Evolutionary conservation across 2,797 vertebrate genomes (phyloP), one percentile per base, ranked within the genome.

Genomic region (Alca torda): DNA sequence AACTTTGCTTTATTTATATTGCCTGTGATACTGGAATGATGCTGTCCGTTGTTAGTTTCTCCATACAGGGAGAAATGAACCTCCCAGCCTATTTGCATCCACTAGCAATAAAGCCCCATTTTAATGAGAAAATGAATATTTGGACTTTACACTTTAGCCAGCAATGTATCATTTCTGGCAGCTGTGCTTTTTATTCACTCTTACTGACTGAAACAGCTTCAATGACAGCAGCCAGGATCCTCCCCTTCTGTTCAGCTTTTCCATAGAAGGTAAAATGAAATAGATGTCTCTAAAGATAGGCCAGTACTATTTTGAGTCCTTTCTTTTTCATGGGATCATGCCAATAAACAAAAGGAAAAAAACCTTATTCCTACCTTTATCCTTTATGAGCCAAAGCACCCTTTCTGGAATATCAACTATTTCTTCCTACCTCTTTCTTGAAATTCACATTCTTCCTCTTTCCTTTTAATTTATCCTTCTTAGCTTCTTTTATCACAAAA

Each of bases 61-160:
- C 57, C 39, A 28, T 69, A 67, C 50, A 87, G 60, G 63, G 83
- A 85, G 46, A 80, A 90, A 84, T 93, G 50, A 70, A 45, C 80
- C 51, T 68, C 46, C 41, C 70, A 87, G 51, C 37, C 79, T 95
- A 72, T 96, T 94, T 92, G 45, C 60, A 91, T 76, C 79, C 54
- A 51, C 48, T 59, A 89, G 53, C 16, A 64, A 67, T 94, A 96
- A 97, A 94, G 50, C n/a, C 76, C 41, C 18, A 74, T 93, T 96
- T 98, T 97, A 97, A 97, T 97, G 87, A 95, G 87, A 97, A 97
- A 98, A 98, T 95, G 43, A 95, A 68, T 94, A 94, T 90, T 95
- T 97, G 94, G 78, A 81, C 76, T 95, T 94, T 81, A 64, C 63
- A 79, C 84, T 97, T 97, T 68, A 89, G 57, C 59, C 79, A 90